A percentile compares a stretch with the other conserved stretches of the same genome.
Conservation (phyloP, 37 sponge, comb jelly and placozoan species). For the Agelas oroides region DNA sequence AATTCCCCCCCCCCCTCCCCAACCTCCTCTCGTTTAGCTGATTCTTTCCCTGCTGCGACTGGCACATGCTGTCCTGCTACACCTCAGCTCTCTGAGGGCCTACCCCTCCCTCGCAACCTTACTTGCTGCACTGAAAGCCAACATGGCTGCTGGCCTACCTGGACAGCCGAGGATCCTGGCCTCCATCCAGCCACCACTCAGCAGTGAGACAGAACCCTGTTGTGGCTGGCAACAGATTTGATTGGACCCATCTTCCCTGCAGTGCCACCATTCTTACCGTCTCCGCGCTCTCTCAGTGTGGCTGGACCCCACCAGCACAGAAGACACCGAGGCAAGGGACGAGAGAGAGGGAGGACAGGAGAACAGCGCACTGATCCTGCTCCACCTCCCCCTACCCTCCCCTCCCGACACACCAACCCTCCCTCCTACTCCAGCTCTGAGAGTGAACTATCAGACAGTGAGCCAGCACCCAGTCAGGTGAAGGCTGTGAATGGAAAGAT, state of each 20-base stretch:
- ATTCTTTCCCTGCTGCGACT: conserved; percentile 36
- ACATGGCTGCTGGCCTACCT: conserved; percentile 51
- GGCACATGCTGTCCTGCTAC: conserved; percentile 13
- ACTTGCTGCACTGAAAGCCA: conserved; percentile 39
- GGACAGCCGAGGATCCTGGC: conserved; percentile 23
- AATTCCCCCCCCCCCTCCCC: neutral
- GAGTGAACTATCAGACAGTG: conserved; percentile 59
- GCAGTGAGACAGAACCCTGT: no score
- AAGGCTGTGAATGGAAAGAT: conserved; percentile 27
- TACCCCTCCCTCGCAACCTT: conserved; percentile 32
- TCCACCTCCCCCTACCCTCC: neutral
- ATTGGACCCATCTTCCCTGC: no score
- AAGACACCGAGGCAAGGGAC: neutral
- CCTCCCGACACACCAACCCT: neutral
- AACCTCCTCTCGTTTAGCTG: conserved; percentile 12
- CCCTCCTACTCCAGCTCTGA: conserved; percentile 37
- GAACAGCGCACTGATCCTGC: no score
- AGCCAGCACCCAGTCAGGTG: neutral
- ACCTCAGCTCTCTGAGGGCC: neutral
- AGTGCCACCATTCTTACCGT: no score
- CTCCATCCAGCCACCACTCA: conserved; percentile 27
- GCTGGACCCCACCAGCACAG: conserved; percentile 34
- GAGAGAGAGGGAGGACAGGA: neutral
- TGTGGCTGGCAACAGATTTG: no score
- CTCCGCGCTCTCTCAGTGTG: neutral